Percentiles rank a stretch among this genome's conserved stretches.
These are phyloP conservation scores for Endotricha flammealis DNA, from an alignment of 2,888 invertebrate species.

Conservation along the genomic window DNA sequence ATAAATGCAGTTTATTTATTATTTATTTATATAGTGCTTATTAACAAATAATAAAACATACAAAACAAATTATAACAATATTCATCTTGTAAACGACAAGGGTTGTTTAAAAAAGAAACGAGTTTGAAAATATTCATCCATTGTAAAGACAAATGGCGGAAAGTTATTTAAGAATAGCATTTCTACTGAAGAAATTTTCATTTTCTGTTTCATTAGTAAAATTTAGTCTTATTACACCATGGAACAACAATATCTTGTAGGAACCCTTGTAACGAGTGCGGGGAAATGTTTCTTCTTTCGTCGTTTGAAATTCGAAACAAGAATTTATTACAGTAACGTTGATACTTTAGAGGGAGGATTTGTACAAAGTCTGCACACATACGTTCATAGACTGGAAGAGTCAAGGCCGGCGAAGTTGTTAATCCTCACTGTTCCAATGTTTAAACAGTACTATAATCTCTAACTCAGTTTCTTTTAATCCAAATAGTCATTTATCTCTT, in stretches of 20 bases:
- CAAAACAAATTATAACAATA: slow-evolving; percentile 19
- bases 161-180: slow-evolving; percentile 58
- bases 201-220: slow-evolving; percentile 73
- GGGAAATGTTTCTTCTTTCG: slow-evolving; percentile 40
- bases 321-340: slow-evolving; percentile 32
- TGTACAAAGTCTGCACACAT: too few relatives aligned
- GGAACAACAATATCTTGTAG: slow-evolving; percentile 50
- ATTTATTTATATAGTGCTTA: slow-evolving; percentile 6
- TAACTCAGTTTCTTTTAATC: too few relatives aligned
- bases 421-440: too few relatives aligned
- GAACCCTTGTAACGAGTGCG: slow-evolving; percentile 49
- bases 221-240: slow-evolving; percentile 63
- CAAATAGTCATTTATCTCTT: too few relatives aligned
- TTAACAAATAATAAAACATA: slow-evolving; percentile 7
- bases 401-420: too few relatives aligned
- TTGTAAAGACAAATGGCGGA: slow-evolving; percentile 55
- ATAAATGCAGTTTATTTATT: too few relatives aligned
- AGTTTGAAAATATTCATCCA: slow-evolving; percentile 39
- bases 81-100: slow-evolving; percentile 16
- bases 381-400: too few relatives aligned
- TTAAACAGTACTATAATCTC: too few relatives aligned
- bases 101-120: slow-evolving; percentile 23
- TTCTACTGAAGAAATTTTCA: slow-evolving; percentile 55
- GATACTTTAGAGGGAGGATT: too few relatives aligned
- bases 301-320: slow-evolving; percentile 33